Base-by-base conservation (phyloP, 2,113 vertebrate species). In the Corythoichthys haematopterus region DNA sequence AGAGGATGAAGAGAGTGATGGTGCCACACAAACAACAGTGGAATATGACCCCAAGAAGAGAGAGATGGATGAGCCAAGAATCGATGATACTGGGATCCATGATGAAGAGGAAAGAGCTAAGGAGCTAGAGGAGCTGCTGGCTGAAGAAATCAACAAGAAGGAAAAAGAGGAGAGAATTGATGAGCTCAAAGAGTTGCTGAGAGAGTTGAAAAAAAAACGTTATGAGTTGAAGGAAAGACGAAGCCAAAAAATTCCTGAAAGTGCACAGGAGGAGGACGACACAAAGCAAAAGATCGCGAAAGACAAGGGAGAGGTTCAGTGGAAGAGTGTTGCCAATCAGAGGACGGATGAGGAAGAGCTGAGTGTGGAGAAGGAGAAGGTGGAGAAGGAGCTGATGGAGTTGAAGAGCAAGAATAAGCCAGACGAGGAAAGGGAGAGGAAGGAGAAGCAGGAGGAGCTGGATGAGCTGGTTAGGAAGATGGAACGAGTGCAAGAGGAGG, bases 331-430 rank as follows among this genome's bases (percentile, higher is more conserved):
- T 0, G 89, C 80, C 59, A 78, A 86, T 66, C 70, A 82, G 72
- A 81, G 60, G 76, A 89, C 81, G 65, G 86, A 73, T 0, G 80
- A 86, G 74, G 79, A 74, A 68, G 84, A 94, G 80, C 83, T 83
- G 63, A 86, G 90, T 88, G 89, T 90, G 52, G 93, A 94, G 84
- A 91, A 91, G 45, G 90, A 84, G 70, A 90, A 89, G 72, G 87
- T 88, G 73, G 75, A 86, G 79, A 87, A 87, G 63, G 85, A 90
- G 63, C 72, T 86, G 0, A 82, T 87, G 45, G 87, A 90, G 68
- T 64, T 85, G 33, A 85, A 80, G 76, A 88, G 56, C 83, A 85
- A 64, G 72, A 81, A 67, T 75, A 77, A 65, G 35, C 52, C 1
- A 10, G 80, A 88, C 52, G 83, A 74, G 73, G 85, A 86, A 77